Percentiles rank a stretch among this genome's conserved stretches.
Evolutionary conservation across 2,113 vertebrate species (phyloP).

Genomic region (Siphamia tubifer): DNA sequence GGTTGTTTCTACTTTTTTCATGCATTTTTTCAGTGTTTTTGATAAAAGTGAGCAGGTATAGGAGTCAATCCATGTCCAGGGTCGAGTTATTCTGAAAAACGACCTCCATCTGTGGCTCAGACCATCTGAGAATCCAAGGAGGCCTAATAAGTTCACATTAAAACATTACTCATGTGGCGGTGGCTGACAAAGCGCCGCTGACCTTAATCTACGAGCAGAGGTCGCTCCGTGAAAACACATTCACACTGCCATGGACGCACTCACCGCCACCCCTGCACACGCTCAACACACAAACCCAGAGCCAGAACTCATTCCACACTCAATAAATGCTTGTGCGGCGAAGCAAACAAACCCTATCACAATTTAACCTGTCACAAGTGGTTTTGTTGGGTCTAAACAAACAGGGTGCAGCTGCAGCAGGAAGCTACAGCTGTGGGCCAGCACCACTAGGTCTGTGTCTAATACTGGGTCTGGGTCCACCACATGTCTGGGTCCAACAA

Average conservation of each 20-base stretch:
- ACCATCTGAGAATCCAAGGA: constrained; percentile 16
- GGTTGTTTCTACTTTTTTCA: too few relatives aligned
- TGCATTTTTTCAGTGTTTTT: too few relatives aligned
- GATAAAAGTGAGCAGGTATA: too few relatives aligned
- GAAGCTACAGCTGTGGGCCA: constrained; percentile 39
- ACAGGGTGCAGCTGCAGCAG: too few relatives aligned
- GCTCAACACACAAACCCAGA: constrained; percentile 1
- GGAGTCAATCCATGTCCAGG: constrained; percentile 19
- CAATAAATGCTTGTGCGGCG: constrained; percentile 49
- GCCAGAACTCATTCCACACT: constrained; percentile 48
- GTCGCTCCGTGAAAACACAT: constrained; percentile 18
- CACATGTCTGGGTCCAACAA: too few relatives aligned
- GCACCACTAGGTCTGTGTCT: too few relatives aligned
- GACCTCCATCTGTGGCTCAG: constrained; percentile 11
- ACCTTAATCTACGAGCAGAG: constrained; percentile 62
- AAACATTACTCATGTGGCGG: constrained; percentile 60
- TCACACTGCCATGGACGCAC: not conserved
- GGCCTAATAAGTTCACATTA: constrained; percentile 45
- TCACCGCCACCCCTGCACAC: not conserved
- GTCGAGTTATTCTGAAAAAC: constrained; percentile 36
- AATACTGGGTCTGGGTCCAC: too few relatives aligned
- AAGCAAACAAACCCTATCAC: constrained; percentile 50
- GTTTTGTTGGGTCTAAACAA: constrained; percentile 49
- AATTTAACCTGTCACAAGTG: constrained; percentile 59
- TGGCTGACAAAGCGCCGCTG: constrained; percentile 36